Evolutionary conservation across 1,140 invertebrate species (phyloP).

Genomic region (Acyrthosiphon pisum): DNA sequence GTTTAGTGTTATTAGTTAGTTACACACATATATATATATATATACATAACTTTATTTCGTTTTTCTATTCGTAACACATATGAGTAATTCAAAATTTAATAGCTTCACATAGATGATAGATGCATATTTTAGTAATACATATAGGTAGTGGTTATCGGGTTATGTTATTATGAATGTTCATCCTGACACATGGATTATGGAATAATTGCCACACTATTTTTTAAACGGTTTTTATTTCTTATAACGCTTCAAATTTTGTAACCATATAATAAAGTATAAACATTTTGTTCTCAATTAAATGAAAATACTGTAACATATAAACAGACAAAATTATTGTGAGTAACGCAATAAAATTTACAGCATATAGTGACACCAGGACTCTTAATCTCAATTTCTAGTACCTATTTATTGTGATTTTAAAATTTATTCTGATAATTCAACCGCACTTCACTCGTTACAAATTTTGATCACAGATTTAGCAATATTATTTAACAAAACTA

Average conservation of each 20-base stretch:
- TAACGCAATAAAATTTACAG: too few relatives aligned
- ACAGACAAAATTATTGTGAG: neutral
- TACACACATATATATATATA: neutral
- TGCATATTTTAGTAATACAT: neutral
- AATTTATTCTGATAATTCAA: neutral
- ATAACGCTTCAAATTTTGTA: neutral
- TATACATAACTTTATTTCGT: neutral
- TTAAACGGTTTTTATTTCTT: neutral
- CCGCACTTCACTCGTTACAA: neutral
- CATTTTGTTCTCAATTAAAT: neutral
- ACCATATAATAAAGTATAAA: neutral
- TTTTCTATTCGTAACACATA: neutral
- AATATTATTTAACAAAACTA: neutral
- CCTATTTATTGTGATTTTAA: neutral
- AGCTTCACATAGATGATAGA: neutral
- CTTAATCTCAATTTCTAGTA: neutral
- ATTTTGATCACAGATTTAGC: neutral
- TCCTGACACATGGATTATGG: neutral
- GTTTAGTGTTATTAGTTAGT: neutral
- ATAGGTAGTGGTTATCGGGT: neutral
- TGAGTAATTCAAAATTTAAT: neutral
- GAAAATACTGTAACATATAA: neutral
- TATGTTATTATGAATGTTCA: neutral
- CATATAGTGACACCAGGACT: neutral
- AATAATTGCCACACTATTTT: neutral